Conservation (phyloP, 2,113 vertebrate species). For the Macroglossus sobrinus region DNA sequence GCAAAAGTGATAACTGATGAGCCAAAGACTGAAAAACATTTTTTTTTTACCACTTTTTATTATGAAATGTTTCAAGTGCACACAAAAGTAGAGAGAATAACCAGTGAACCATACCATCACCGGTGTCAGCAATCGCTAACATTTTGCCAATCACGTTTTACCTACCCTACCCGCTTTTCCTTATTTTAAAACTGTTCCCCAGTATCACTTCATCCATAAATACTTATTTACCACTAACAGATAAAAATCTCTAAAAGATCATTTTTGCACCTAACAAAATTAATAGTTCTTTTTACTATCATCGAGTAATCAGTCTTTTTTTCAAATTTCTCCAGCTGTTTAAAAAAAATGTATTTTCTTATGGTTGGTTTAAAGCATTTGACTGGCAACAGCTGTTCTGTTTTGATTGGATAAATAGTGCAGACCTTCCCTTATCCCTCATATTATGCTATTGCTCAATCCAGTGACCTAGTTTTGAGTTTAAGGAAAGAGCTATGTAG, state of each 20-base stretch:
- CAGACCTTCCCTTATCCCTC: not conserved
- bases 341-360: not conserved
- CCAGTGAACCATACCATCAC: not conserved
- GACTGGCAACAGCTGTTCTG: not conserved
- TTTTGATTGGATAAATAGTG: not conserved
- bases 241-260: not conserved
- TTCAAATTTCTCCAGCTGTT: not conserved
- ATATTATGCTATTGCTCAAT: not conserved
- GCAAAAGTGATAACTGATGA: not conserved
- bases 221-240: not conserved
- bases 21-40: not conserved
- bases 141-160: not conserved
- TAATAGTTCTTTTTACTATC: not conserved
- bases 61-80: not conserved
- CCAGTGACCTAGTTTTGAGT: not conserved
- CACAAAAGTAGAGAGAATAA: not conserved
- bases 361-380: not conserved
- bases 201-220: not conserved
- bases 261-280: not conserved
- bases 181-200: not conserved
- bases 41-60: not conserved
- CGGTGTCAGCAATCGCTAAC: accelerated
- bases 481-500: not conserved
- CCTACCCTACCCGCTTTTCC: not conserved
- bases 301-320: not conserved